These are phyloP conservation scores for Brachionus rubens DNA, from an alignment of 1,140 invertebrate genomes.

Conservation along the genomic window DNA sequence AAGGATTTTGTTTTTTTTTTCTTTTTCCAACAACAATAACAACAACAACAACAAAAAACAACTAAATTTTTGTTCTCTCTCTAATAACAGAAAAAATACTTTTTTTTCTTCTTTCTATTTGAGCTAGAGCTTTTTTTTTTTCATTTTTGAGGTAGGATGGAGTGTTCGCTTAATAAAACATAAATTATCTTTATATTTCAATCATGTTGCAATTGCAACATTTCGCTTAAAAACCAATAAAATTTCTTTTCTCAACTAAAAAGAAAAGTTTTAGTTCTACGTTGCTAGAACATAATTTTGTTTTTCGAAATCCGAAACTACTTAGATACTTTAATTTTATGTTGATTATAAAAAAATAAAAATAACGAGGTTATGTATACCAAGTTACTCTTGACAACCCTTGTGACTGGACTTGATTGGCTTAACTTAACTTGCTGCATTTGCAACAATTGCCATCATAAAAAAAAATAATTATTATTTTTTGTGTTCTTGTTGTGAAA, in stretches of 20 bases:
- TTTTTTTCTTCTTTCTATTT: constrained; percentile 24
- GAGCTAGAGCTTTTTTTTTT: constrained; percentile 26
- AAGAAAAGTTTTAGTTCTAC: not conserved
- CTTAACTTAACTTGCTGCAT: too few species aligned
- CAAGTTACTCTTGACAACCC: too few species aligned
- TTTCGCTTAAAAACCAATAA: not conserved
- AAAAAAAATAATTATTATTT: too few species aligned
- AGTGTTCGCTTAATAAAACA: constrained; percentile 12
- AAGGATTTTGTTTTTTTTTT: not conserved
- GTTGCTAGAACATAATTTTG: constrained; percentile 1
- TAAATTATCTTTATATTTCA: constrained; percentile 10
- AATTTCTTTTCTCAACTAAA: too few species aligned
- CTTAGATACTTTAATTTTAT: too few species aligned
- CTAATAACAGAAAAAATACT: constrained; percentile 16
- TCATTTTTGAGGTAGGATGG: constrained; percentile 29
- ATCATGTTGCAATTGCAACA: constrained; percentile 38
- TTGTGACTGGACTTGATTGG: too few species aligned
- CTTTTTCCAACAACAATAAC: too few species aligned
- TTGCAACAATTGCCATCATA: too few species aligned
- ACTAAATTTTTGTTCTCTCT: not conserved
- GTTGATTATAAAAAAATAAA: too few species aligned
- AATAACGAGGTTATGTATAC: too few species aligned
- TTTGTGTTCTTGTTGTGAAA: too few species aligned
- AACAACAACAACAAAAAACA: not conserved
- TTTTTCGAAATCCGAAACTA: too few species aligned